phyloP scores from a whole-genome alignment of 2,797 vertebrate species.

The Acanthis flammea region DNA sequence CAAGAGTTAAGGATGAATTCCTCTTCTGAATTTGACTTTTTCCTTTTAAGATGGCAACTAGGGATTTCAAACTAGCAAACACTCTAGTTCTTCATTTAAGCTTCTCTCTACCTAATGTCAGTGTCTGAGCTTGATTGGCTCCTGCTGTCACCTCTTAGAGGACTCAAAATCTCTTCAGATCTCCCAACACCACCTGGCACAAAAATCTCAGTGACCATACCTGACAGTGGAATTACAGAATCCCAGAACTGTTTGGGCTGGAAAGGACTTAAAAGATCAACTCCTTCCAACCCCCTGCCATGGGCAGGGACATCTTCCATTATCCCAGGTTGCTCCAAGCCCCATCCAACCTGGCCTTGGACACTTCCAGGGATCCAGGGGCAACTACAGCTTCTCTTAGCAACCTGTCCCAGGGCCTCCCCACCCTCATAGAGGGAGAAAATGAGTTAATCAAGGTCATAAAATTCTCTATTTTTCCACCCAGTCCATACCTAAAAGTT shows the following conservation, averaged over 20 bases:
- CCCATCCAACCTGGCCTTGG: accelerated
- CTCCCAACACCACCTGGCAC: not conserved
- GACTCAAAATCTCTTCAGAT: not conserved
- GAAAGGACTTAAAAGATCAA: not conserved
- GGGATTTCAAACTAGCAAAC: not conserved
- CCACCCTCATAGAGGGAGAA: not conserved
- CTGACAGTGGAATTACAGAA: not conserved
- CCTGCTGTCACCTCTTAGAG: not conserved
- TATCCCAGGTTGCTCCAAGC: accelerated
- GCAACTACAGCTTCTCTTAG: not conserved
- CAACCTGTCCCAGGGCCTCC: accelerated
- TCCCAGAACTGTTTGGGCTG: not conserved
- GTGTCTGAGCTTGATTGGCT: not conserved
- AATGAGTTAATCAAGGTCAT: not conserved
- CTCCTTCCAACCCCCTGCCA: accelerated
- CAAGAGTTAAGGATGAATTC: not conserved
- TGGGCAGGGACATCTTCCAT: not conserved
- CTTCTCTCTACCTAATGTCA: not conserved
- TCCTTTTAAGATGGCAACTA: not conserved
- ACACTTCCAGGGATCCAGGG: not conserved
- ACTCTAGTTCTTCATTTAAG: not conserved
- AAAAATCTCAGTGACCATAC: not conserved
- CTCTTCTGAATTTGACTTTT: not conserved
- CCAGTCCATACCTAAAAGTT: not conserved
- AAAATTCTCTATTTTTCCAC: not conserved